Percentiles rank a stretch among this genome's conserved stretches.
phyloP scores from a whole-genome alignment of 2,797 vertebrate genomes.

The Varecia variegata region DNA sequence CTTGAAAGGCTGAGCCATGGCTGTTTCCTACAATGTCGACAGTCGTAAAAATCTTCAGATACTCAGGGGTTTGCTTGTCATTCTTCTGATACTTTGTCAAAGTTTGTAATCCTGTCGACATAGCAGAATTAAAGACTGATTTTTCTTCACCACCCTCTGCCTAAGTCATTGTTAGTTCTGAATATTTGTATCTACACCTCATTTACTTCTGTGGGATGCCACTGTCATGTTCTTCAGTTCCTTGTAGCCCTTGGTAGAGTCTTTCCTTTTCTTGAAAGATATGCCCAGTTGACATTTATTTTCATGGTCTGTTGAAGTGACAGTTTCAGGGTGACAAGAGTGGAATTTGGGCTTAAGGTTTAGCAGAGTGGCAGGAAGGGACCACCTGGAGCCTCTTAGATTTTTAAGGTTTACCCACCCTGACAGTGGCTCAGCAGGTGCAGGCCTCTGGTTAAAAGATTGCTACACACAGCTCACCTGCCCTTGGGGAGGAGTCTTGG shows the following conservation, averaged over 20 bases:
- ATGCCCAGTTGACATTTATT: neutral
- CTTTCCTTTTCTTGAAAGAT: neutral
- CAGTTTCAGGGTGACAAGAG: neutral
- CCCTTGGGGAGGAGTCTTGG: neutral
- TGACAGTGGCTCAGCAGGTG: neutral
- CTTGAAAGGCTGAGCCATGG: slow-evolving; percentile 18
- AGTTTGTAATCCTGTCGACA: neutral
- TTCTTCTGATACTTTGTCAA: neutral
- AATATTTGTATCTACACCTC: neutral
- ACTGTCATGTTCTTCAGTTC: neutral
- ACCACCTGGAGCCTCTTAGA: neutral
- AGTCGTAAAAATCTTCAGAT: neutral
- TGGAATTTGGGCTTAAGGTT: neutral
- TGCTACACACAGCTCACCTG: neutral
- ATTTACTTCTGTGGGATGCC: neutral
- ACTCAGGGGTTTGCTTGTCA: accelerated
- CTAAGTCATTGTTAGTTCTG: neutral
- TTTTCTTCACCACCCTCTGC: neutral
- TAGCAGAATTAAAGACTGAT: neutral
- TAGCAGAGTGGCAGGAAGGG: neutral
- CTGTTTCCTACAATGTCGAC: neutral
- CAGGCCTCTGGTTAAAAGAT: neutral
- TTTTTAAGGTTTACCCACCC: neutral
- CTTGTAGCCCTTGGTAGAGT: neutral
- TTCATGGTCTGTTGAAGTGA: neutral